Percentiles rank a stretch among this genome's conserved stretches.
These are phyloP conservation scores for Indicator indicator DNA, from an alignment of 2,113 vertebrate species.

Conservation along the genomic window DNA sequence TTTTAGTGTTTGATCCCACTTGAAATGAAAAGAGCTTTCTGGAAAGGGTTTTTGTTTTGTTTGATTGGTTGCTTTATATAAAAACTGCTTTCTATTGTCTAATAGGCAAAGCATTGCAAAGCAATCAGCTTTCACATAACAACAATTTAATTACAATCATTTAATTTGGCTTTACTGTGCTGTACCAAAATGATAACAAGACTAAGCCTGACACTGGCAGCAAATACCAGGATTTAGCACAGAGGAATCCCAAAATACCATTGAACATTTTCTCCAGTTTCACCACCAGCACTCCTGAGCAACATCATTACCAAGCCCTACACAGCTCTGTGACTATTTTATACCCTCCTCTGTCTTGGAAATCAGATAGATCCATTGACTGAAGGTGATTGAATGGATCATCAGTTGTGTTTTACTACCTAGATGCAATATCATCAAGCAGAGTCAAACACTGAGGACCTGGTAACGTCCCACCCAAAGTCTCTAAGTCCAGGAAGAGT, in stretches of 20 bases:
- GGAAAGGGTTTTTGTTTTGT: constrained; percentile 28
- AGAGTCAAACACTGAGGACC: background rate
- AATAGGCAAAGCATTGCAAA: constrained; percentile 2
- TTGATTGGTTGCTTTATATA: constrained; percentile 28
- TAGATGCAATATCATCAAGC: background rate
- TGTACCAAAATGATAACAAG: constrained; percentile 11
- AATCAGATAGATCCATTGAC: background rate
- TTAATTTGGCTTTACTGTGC: background rate
- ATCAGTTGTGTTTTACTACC: background rate
- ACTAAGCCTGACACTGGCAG: background rate
- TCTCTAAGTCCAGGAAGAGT: background rate
- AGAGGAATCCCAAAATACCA: background rate
- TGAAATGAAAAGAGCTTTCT: constrained; percentile 11
- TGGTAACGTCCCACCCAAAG: background rate
- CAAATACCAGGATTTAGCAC: background rate
- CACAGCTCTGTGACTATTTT: background rate
- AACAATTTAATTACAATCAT: constrained; percentile 45
- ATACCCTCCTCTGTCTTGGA: background rate
- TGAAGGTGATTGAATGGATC: background rate
- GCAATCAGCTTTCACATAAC: constrained; percentile 3
- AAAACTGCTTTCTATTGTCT: constrained; percentile 40
- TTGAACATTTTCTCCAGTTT: background rate
- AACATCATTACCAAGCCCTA: background rate
- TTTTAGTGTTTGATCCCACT: constrained; percentile 29
- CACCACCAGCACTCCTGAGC: background rate